Evolutionary conservation across 2,113 vertebrate genomes (phyloP).

Genomic region (Talpa occidentalis): DNA sequence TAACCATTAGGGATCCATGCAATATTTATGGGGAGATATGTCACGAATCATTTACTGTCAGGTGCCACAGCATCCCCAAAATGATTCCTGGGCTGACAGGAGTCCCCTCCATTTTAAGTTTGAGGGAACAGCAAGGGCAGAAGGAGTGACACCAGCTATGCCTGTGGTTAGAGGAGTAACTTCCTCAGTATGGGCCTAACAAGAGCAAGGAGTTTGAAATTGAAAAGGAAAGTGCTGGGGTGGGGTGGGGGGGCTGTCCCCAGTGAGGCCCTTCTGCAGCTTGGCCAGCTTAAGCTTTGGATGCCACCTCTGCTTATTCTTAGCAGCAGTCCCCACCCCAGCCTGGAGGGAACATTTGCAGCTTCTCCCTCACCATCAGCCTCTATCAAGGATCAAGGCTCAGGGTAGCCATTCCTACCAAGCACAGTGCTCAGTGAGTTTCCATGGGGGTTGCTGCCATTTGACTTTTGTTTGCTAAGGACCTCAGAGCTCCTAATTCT

Average conservation of each 20-base stretch:
- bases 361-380: background rate
- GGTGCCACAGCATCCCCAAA: background rate
- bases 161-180: background rate
- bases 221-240: background rate
- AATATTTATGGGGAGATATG: background rate
- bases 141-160: background rate
- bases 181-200: background rate
- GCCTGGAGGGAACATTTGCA: background rate
- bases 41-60: background rate
- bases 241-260: rapidly evolving
- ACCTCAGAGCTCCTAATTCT: background rate
- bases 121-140: background rate
- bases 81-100: background rate
- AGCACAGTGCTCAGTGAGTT: rapidly evolving
- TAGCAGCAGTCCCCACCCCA: background rate
- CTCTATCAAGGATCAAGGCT: background rate
- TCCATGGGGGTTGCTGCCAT: background rate
- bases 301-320: background rate
- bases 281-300: background rate
- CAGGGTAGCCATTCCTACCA: rapidly evolving
- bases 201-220: background rate
- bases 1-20: background rate
- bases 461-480: background rate
- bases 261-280: background rate
- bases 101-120: too few species aligned